Evolutionary conservation across 2,113 vertebrate genomes (phyloP).

Genomic region (Sinocyclocheilus maitianheensis): DNA sequence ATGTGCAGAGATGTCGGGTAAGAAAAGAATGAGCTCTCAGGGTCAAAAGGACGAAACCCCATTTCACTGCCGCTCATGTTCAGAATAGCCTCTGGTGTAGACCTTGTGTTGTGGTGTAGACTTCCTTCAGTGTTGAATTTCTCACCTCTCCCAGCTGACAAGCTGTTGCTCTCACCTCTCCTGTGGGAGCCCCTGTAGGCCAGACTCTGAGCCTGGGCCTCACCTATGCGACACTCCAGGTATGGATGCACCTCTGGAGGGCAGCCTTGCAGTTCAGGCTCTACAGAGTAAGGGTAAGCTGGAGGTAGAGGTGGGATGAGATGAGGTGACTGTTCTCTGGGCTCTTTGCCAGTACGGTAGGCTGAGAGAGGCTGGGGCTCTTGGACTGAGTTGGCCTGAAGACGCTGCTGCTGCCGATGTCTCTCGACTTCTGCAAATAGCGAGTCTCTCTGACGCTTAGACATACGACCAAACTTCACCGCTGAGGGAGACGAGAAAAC

Average conservation of each 20-base stretch:
- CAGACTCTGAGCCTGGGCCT: constrained; percentile 66
- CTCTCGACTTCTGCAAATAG: constrained; percentile 87
- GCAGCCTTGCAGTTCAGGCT: constrained; percentile 67
- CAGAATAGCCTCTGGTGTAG: constrained; percentile 61
- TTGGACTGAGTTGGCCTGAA: constrained; percentile 61
- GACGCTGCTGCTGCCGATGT: constrained; percentile 76
- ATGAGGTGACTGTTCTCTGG: constrained; percentile 65
- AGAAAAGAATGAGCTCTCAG: constrained; percentile 61
- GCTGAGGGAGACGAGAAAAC: constrained; percentile 67
- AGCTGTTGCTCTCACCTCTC: constrained; percentile 61
- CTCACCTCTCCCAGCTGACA: constrained; percentile 68
- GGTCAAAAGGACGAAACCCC: constrained; percentile 65
- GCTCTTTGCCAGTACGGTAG: constrained; percentile 67
- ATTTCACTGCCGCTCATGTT: constrained; percentile 54
- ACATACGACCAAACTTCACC: constrained; percentile 95
- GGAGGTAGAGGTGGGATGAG: constrained; percentile 66
- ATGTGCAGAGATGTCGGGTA: constrained; percentile 66
- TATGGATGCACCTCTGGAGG: constrained; percentile 63
- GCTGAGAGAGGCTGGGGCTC: constrained; percentile 60
- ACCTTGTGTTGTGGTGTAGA: constrained; percentile 46
- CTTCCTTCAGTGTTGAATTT: not conserved
- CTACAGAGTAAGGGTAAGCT: constrained; percentile 68
- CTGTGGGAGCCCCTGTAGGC: constrained; percentile 67
- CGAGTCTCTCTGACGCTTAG: constrained; percentile 90
- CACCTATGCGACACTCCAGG: constrained; percentile 66